phyloP scores from a whole-genome alignment of 64 coral and sea anemone species.

The Stichodactyla helianthus region DNA sequence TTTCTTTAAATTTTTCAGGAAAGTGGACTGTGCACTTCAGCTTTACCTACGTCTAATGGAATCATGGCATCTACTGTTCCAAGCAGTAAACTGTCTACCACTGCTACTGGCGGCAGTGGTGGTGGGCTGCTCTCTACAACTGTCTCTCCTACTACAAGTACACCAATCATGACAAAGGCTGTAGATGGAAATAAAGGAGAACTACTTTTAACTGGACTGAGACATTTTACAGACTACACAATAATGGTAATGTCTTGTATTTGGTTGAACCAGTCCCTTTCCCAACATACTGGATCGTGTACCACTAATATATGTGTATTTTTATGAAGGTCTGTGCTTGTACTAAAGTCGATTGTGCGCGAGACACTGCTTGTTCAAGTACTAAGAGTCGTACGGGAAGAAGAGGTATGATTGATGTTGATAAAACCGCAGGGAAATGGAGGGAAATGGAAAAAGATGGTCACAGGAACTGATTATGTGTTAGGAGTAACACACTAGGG shows the following conservation, averaged over 20 bases:
- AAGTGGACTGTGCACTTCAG: constrained; percentile 3
- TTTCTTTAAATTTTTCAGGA: constrained; percentile 1
- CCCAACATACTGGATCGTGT: not conserved
- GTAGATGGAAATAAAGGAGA: constrained; percentile 18
- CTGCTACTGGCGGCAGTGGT: not conserved
- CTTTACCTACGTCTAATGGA: not conserved
- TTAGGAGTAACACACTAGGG: no score
- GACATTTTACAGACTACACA: constrained; percentile 57
- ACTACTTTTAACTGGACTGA: constrained; percentile 27
- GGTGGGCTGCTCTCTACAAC: not conserved
- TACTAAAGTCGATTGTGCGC: constrained; percentile 39
- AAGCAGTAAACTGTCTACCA: not conserved
- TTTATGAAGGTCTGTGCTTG: constrained; percentile 64
- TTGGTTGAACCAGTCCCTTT: not conserved
- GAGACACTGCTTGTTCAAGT: constrained; percentile 26
- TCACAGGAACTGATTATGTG: no score
- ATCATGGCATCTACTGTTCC: not conserved
- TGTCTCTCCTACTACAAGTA: not conserved
- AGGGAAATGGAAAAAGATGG: not conserved
- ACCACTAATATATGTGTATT: not conserved
- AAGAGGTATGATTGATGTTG: constrained; percentile 15
- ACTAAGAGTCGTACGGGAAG: constrained; percentile 50
- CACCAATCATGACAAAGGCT: not conserved
- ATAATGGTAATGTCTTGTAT: not conserved
- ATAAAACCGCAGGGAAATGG: not conserved